A percentile compares a stretch with the other conserved stretches of the same genome.
phyloP scores from a whole-genome alignment of 2,113 vertebrate genomes.

The Lampris incognitus region DNA sequence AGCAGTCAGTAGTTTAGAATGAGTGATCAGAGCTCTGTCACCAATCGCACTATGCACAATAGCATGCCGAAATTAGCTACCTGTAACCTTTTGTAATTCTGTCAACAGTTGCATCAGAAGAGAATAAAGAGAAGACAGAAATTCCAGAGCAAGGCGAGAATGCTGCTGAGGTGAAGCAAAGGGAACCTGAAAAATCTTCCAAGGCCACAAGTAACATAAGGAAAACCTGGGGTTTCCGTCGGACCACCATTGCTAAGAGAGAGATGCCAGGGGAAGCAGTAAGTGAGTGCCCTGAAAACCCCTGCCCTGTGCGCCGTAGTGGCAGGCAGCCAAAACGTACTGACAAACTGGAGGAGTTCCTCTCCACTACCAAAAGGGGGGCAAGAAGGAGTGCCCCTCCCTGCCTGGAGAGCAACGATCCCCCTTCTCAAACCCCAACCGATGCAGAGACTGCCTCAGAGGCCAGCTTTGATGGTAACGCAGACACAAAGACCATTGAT shows the following conservation, averaged over 20 bases:
- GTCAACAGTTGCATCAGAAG: conserved; percentile 73
- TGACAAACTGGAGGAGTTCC: conserved; percentile 93
- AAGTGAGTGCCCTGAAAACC: conserved; percentile 80
- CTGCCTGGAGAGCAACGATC: conserved; percentile 88
- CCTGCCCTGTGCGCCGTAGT: conserved; percentile 88
- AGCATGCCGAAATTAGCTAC: background rate
- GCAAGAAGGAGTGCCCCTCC: conserved; percentile 80
- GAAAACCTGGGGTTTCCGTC: conserved; percentile 94
- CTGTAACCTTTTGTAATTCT: conserved; percentile 22
- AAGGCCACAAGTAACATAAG: conserved; percentile 87
- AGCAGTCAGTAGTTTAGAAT: background rate
- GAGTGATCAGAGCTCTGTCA: no score
- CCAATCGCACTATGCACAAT: background rate
- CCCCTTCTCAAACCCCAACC: conserved; percentile 87
- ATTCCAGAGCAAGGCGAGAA: conserved; percentile 73
- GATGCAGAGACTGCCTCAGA: conserved; percentile 93
- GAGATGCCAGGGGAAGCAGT: conserved; percentile 86
- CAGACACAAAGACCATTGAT: conserved; percentile 78
- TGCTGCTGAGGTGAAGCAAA: conserved; percentile 71
- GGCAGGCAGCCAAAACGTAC: conserved; percentile 94
- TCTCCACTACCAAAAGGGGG: conserved; percentile 88
- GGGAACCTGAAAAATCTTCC: conserved; percentile 77
- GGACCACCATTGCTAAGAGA: conserved; percentile 91
- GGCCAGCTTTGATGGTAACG: conserved; percentile 90
- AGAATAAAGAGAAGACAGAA: conserved; percentile 73